phyloP scores from a whole-genome alignment of 1,140 invertebrate species.

The Neodiprion virginianus region DNA sequence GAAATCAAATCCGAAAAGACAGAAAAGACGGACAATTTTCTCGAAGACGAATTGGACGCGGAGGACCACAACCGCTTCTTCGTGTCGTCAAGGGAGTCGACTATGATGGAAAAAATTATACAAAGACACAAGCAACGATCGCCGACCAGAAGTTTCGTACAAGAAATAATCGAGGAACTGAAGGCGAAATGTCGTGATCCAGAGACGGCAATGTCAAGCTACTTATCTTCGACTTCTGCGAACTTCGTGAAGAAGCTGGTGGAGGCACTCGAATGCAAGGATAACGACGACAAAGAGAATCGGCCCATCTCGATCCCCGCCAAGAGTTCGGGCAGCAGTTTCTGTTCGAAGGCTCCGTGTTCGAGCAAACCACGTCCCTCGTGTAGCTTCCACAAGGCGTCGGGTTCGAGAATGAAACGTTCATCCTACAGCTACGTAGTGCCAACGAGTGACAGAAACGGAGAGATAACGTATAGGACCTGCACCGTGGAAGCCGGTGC shows the following conservation, averaged over 20 bases:
- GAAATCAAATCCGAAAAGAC: background rate
- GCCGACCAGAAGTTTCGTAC: slow-evolving; percentile 14
- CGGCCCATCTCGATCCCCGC: slow-evolving; percentile 12
- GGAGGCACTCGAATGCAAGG: slow-evolving; percentile 21
- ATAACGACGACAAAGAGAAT: background rate
- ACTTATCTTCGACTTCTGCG: background rate
- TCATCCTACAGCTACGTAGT: too few relatives aligned
- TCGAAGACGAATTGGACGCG: background rate
- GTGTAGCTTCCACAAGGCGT: too few relatives aligned
- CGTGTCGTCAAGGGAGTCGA: background rate
- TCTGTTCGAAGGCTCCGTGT: slow-evolving; percentile 9
- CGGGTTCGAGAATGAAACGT: too few relatives aligned
- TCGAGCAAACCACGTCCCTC: too few relatives aligned
- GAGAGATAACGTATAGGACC: too few relatives aligned
- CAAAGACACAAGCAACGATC: slow-evolving; percentile 1
- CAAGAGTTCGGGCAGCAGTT: slow-evolving; percentile 26
- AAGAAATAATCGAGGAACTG: slow-evolving; percentile 27
- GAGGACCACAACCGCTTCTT: background rate
- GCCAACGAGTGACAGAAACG: too few relatives aligned
- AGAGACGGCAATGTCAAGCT: background rate
- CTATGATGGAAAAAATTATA: slow-evolving; percentile 13
- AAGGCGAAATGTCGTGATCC: slow-evolving; percentile 15
- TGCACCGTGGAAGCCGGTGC: too few relatives aligned
- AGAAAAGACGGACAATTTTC: background rate
- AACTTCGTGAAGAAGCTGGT: slow-evolving; percentile 32